Evolutionary conservation across 2,113 vertebrate genomes (phyloP).

Genomic region (Sturnus vulgaris): DNA sequence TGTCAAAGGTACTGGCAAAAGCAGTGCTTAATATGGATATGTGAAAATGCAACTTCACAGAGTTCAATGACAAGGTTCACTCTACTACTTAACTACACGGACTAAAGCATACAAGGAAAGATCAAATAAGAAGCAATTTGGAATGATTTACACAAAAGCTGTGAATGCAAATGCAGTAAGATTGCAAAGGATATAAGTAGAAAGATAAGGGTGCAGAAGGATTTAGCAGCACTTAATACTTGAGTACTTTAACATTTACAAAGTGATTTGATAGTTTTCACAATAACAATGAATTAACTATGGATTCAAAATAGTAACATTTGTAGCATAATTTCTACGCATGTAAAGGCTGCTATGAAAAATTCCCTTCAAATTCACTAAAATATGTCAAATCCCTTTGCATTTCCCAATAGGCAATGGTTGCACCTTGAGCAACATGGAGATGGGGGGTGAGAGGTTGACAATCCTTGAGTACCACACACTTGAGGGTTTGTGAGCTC

Average conservation of each 20-base stretch:
- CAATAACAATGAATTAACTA: neutral
- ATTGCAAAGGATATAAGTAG: neutral
- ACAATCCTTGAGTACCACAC: neutral
- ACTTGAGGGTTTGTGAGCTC: neutral
- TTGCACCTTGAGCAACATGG: neutral
- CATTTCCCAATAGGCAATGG: neutral
- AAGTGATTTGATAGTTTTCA: neutral
- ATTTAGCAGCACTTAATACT: neutral
- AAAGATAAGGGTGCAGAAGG: neutral
- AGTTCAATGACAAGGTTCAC: neutral
- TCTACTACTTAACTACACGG: neutral
- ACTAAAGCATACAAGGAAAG: neutral
- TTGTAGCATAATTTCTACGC: neutral
- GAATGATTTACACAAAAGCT: neutral
- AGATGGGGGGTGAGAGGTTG: neutral
- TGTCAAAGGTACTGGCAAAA: neutral
- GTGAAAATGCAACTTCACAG: neutral
- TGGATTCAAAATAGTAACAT: neutral
- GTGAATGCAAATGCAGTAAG: neutral
- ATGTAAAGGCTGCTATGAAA: neutral
- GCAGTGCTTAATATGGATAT: neutral
- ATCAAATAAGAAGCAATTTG: neutral
- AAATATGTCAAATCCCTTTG: neutral
- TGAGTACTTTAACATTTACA: neutral
- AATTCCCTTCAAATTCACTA: neutral